Evolutionary conservation across 2,113 vertebrate genomes (phyloP), one percentile per base, ranked within the genome.

Genomic region (Cottus gobio): DNA sequence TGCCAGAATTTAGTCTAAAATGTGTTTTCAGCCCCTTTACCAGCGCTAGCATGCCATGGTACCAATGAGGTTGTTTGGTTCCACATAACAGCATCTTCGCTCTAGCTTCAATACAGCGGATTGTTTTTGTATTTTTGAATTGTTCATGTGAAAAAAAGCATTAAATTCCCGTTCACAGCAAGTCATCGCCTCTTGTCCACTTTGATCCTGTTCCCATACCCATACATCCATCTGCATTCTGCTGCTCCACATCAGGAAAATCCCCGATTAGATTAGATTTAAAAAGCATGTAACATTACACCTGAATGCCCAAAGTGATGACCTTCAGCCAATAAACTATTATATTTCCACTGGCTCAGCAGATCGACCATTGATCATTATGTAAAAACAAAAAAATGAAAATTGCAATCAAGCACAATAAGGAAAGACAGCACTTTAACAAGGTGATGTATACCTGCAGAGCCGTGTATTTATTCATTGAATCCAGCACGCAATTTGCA

Each of bases 321-420:
- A 88, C 86, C 83, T 90, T 36, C 60, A 60, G 56, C 65, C 57
- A 62, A 64, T 57, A 60, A 88, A 84, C 86, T 72, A 91, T 90
- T 86, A 60, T 62, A 74, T 93, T 93, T 90, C 87, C 63, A 61
- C 58, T 30, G 44, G 20, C 87, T 93, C 90, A 92, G 92, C 88
- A 92, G 58, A 74, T 62, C 58, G 15, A 24, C 70, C 74, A 92
- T 73, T 88, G 89, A 94, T 92, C 80, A 82, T 73, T 86, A 66
- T 66, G 57, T 66, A 62, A 80, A 90, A 90, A 82, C 79, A 84
- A 46, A 62, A 60, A 50, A 72, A 60, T 82, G 70, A 90, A 88
- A 88, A 85, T 77, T 36, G 75, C 78, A 85, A 85, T 86, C 79
- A 89, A 77, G 80, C 79, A 89, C 67, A 83, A 82, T 85, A 82